Conservation (phyloP, 2,888 invertebrate genomes). For the Cosmia pyralina region DNA sequence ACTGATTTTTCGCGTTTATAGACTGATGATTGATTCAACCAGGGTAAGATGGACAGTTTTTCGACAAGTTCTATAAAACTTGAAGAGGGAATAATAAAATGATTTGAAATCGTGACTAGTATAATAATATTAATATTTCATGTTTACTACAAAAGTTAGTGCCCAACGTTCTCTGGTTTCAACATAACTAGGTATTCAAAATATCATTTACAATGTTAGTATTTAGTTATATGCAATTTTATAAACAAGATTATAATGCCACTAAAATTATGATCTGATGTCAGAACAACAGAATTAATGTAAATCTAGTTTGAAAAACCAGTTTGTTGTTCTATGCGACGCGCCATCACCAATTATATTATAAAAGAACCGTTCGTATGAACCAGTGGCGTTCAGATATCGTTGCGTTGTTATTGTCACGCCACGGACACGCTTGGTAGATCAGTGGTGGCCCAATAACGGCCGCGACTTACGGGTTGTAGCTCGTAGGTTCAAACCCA, state of each 20-base stretch:
- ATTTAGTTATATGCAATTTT: not conserved
- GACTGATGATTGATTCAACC: conserved; percentile 65
- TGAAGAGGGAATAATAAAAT: conserved; percentile 43
- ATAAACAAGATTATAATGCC: not conserved
- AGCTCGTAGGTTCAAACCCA: no score
- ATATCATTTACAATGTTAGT: not conserved
- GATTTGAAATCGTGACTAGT: conserved; percentile 40
- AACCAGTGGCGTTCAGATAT: no score
- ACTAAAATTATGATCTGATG: not conserved
- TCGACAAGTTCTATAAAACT: conserved; percentile 39
- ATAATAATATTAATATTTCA: conserved; percentile 35
- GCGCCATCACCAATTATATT: no score
- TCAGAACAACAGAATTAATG: conserved; percentile 2
- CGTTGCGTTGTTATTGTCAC: no score
- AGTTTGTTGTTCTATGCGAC: no score
- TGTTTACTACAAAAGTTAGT: conserved; percentile 30
- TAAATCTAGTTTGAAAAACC: no score
- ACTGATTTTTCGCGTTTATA: conserved; percentile 40
- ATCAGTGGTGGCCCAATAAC: no score
- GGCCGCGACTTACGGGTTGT: no score
- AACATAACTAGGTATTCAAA: not conserved
- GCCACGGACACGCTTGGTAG: no score
- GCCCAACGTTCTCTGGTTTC: not conserved
- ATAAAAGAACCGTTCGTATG: no score
- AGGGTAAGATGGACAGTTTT: conserved; percentile 64